These are phyloP conservation scores for Cryptomyrus ogoouensis DNA, from an alignment of 2,113 vertebrate species.

Conservation along the genomic window DNA sequence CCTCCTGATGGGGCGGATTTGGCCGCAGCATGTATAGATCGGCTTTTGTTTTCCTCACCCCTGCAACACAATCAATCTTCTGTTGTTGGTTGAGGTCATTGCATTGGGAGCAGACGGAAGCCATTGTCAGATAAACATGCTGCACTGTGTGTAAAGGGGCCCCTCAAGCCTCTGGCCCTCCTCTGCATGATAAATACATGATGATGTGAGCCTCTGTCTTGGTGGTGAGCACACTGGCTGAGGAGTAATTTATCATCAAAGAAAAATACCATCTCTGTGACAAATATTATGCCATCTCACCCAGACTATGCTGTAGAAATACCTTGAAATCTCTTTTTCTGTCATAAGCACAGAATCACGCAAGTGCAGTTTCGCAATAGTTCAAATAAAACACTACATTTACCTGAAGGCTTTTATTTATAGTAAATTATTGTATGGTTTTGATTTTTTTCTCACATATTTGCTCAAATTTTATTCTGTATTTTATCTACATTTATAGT, in stretches of 20 bases:
- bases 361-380: neutral
- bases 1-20: neutral
- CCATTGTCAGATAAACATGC: neutral
- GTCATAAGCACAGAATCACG: neutral
- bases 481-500: neutral
- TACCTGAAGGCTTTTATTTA: neutral
- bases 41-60: constrained; percentile 10
- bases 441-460: neutral
- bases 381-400: neutral
- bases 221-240: neutral
- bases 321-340: neutral
- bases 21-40: neutral
- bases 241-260: neutral
- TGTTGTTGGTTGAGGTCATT: neutral
- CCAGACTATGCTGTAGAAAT: neutral
- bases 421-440: neutral
- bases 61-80: neutral
- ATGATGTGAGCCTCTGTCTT: neutral
- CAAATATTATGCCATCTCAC: neutral
- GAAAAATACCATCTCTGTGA: neutral
- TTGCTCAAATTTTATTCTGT: neutral
- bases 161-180: neutral
- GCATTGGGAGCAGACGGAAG: neutral
- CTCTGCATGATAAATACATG: neutral
- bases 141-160: neutral